phyloP scores from a whole-genome alignment of 2,797 vertebrate genomes.

The Pterois miles region DNA sequence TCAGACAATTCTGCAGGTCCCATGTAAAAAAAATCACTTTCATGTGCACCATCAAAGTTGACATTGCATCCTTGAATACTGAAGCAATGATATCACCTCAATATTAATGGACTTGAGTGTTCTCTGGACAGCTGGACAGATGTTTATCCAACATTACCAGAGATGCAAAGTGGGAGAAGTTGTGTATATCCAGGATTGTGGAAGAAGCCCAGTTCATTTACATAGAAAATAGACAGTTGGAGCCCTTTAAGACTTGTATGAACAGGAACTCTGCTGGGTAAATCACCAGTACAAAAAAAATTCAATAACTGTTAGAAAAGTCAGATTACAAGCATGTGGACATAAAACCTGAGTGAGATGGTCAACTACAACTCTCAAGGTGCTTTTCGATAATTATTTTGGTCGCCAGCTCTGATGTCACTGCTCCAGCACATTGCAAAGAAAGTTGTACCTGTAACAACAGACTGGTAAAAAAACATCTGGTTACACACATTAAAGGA shows the following conservation, averaged over 20 bases:
- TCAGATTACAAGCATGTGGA: not conserved
- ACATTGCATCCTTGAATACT: not conserved
- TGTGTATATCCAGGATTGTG: not conserved
- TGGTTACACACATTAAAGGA: not conserved
- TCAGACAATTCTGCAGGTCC: slow-evolving; percentile 21
- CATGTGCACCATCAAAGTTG: not conserved
- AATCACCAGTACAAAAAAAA: no score
- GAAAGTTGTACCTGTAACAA: not conserved
- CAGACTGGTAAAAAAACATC: not conserved
- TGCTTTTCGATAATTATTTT: not conserved
- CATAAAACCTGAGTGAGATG: not conserved
- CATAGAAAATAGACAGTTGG: not conserved
- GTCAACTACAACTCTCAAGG: not conserved
- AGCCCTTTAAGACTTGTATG: no score
- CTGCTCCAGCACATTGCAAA: not conserved
- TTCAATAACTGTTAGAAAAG: no score
- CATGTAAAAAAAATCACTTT: not conserved
- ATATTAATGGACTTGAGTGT: not conserved
- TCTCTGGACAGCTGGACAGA: not conserved
- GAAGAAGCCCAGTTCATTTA: not conserved
- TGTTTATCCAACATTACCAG: not conserved
- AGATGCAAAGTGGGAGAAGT: not conserved
- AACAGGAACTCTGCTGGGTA: no score
- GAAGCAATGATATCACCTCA: not conserved
- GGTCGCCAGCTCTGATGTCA: not conserved